Evolutionary conservation across 1,140 invertebrate species (phyloP).

Genomic region (Cydia fagiglandana): DNA sequence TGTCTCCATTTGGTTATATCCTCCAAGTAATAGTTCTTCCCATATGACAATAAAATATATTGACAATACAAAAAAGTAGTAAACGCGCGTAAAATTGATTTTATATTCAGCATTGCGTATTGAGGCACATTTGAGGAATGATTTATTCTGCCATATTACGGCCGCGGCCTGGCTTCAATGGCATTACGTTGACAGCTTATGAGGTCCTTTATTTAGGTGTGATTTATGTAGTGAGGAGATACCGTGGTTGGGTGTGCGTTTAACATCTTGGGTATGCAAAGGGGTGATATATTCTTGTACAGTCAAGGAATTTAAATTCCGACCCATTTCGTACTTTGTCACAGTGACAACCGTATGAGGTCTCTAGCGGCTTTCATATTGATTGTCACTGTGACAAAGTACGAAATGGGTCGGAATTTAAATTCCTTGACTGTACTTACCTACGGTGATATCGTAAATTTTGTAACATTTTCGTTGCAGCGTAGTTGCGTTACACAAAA

Average conservation of each 20-base stretch:
- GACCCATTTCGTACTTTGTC: no score
- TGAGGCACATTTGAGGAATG: constrained; percentile 68
- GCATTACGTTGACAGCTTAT: constrained; percentile 74
- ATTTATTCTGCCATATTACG: constrained; percentile 75
- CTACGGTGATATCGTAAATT: not conserved
- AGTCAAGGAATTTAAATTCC: no score
- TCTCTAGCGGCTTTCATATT: no score
- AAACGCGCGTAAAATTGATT: constrained; percentile 40
- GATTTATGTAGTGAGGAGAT: constrained; percentile 74
- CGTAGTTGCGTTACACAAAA: not conserved
- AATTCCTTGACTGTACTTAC: no score
- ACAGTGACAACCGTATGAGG: no score
- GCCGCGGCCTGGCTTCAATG: constrained; percentile 64
- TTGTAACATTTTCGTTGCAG: not conserved
- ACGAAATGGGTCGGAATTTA: no score
- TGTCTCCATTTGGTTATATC: no score
- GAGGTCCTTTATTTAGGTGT: constrained; percentile 73
- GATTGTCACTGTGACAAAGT: no score
- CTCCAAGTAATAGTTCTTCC: no score
- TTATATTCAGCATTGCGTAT: constrained; percentile 65
- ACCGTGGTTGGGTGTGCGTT: constrained; percentile 39
- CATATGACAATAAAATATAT: no score
- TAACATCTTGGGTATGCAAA: not conserved
- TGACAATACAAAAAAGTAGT: not conserved
- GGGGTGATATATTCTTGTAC: not conserved